Evolutionary conservation across 2,113 vertebrate species (phyloP), one percentile per base, ranked within the genome.

Genomic region (Emydocephalus ijimae): DNA sequence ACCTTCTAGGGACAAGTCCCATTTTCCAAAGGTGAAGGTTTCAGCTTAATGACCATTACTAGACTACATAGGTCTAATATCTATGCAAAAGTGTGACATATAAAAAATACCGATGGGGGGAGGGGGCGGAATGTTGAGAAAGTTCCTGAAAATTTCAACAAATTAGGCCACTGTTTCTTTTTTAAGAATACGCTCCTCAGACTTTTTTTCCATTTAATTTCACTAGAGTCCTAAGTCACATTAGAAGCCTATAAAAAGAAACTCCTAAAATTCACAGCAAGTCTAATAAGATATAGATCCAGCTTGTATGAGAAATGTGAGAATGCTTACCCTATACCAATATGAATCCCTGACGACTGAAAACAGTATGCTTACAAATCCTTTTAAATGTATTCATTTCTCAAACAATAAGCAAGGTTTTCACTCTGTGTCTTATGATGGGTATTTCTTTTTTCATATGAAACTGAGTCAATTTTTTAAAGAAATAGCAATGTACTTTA

Each of bases 331-430:
- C 93, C 94, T 95, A 61, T 95, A 95, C 64, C 95, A 95, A 95
- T 94, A 96, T 81, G 15, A 95, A 95, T 93, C 64, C 52, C 21
- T 92, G 89, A 86, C 95, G 96, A 94, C 89, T 87, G 0, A 0
- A 59, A 96, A 93, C 54, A 94, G 61, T 93, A 96, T 94, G 95
- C 93, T 96, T 96, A 94, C 87, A 96, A 96, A 96, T 95, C 94
- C 90, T 94, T 95, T 81, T 95, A 97, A 96, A 89, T 87, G 89
- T 95, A 96, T 96, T 95, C 96, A 94, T 94, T 96, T 96, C 97
- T 95, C 87, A 85, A 96, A 95, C 92, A 93, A 96, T 91, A 96
- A 94, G 88, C 55, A 93, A 91, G 86, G 74, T 56, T 95, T 94
- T 93, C 88, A 93, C 87, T 94, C 91, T 94, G 89, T 89, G 88